Percentiles rank a stretch among this genome's conserved stretches.
Conservation (phyloP, 1,140 invertebrate species). For the Oscheius sp. region DNA sequence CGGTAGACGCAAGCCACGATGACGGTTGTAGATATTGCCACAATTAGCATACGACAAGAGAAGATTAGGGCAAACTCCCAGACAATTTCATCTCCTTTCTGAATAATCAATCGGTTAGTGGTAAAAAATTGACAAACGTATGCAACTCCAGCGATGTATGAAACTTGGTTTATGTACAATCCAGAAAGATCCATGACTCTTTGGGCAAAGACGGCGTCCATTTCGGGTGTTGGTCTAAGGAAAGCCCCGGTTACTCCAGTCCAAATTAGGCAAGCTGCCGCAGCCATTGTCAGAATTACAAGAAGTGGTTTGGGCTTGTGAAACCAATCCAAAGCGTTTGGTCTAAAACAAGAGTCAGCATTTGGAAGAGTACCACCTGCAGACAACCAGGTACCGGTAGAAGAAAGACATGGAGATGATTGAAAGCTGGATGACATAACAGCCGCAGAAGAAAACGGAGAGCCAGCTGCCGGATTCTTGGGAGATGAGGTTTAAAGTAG, state of each 20-base stretch:
- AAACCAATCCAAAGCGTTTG: not conserved
- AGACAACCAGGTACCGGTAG: not conserved
- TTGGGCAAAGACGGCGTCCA: not conserved
- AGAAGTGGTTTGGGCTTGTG: not conserved
- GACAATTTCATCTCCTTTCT: not conserved
- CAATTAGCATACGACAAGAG: not conserved
- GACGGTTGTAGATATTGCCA: not conserved
- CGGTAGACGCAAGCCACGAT: not conserved
- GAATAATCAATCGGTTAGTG: not conserved
- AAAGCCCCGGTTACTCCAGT: not conserved
- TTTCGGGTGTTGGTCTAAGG: not conserved
- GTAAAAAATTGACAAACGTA: not conserved
- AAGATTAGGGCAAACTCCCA: not conserved
- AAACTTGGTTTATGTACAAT: not conserved
- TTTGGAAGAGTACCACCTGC: too few relatives aligned
- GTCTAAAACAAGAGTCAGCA: not conserved
- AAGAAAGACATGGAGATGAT: not conserved
- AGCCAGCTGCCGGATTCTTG: not conserved
- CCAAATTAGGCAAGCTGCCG: not conserved
- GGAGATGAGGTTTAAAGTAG: not conserved
- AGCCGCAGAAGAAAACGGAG: not conserved
- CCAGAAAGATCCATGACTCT: not conserved
- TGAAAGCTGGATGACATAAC: not conserved
- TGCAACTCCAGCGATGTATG: not conserved
- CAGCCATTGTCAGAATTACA: not conserved